phyloP scores from a whole-genome alignment of 1,140 invertebrate genomes.

The Papilio aristodemus region DNA sequence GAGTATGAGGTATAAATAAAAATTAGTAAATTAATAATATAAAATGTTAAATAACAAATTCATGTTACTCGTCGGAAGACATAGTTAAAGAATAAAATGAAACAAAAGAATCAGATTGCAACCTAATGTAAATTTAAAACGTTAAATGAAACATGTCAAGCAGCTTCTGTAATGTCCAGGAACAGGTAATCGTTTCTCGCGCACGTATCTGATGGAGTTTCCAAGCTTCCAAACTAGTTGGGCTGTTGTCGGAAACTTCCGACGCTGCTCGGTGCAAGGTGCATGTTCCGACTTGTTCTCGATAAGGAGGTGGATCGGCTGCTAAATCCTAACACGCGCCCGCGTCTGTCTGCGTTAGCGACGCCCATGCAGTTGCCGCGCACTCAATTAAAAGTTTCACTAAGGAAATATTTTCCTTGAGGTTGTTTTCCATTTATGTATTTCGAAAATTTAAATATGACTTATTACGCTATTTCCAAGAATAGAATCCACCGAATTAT shows the following conservation, averaged over 20 bases:
- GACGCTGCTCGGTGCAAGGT: conserved; percentile 64
- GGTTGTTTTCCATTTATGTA: neutral
- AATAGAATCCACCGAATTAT: conserved; percentile 19
- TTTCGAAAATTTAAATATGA: conserved; percentile 5
- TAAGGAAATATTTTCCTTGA: conserved; percentile 34
- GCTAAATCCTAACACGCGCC: conserved; percentile 67
- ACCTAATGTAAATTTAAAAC: conserved; percentile 38
- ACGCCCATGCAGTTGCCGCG: conserved; percentile 44
- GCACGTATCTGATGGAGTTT: conserved; percentile 78
- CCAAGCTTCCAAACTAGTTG: conserved; percentile 77
- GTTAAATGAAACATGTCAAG: conserved; percentile 52
- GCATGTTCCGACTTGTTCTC: conserved; percentile 68
- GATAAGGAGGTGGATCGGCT: conserved; percentile 67
- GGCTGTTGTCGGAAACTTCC: conserved; percentile 71
- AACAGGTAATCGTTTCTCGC: conserved; percentile 69
- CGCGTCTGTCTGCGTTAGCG: conserved; percentile 49
- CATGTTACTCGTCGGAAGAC: neutral
- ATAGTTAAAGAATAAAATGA: neutral
- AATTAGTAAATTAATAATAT: no score
- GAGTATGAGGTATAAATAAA: no score
- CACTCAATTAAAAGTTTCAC: conserved; percentile 63
- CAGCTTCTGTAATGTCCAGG: conserved; percentile 44
- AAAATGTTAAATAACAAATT: no score
- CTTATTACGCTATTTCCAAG: conserved; percentile 18
- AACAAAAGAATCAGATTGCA: conserved; percentile 12